Percentiles rank a stretch among this genome's conserved stretches.
phyloP scores from a whole-genome alignment of 2,797 vertebrate species.

The Kryptopterus vitreolus region DNA sequence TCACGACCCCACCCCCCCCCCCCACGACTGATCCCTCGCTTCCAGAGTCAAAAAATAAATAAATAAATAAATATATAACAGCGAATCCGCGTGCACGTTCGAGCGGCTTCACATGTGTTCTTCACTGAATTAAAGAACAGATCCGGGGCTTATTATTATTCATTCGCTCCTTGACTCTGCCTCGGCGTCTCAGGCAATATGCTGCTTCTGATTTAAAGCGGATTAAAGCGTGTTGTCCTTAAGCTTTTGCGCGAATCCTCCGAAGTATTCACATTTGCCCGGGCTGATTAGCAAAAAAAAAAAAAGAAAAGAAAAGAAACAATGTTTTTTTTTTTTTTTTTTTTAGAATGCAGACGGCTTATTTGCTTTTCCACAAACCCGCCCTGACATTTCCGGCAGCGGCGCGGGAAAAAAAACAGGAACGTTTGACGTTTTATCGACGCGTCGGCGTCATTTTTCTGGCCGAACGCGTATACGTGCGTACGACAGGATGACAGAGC shows the following conservation, averaged over 20 bases:
- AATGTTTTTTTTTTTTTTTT: no score
- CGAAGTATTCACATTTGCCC: constrained; percentile 70
- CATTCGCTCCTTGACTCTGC: constrained; percentile 63
- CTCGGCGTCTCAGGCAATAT: constrained; percentile 67
- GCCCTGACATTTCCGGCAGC: constrained; percentile 25
- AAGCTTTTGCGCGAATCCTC: constrained; percentile 69
- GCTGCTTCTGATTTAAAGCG: constrained; percentile 75
- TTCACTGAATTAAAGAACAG: constrained; percentile 44
- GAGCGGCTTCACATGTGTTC: constrained; percentile 5
- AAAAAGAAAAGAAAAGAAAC: no score
- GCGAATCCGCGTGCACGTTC: background rate
- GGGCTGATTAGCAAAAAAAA: constrained; percentile 66
- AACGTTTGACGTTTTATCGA: background rate
- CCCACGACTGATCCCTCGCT: constrained; percentile 30
- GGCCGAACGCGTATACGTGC: background rate
- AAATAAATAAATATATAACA: background rate
- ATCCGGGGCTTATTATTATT: constrained; percentile 60
- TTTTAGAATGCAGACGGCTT: constrained; percentile 49
- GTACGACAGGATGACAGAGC: constrained; percentile 32
- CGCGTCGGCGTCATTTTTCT: background rate
- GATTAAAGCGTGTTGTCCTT: constrained; percentile 71
- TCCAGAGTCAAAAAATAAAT: background rate
- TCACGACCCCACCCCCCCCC: no score
- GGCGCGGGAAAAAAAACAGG: no score
- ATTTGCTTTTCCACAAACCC: constrained; percentile 4